Conservation (phyloP, 1,140 invertebrate species). For the Lasioglossum albipes region DNA sequence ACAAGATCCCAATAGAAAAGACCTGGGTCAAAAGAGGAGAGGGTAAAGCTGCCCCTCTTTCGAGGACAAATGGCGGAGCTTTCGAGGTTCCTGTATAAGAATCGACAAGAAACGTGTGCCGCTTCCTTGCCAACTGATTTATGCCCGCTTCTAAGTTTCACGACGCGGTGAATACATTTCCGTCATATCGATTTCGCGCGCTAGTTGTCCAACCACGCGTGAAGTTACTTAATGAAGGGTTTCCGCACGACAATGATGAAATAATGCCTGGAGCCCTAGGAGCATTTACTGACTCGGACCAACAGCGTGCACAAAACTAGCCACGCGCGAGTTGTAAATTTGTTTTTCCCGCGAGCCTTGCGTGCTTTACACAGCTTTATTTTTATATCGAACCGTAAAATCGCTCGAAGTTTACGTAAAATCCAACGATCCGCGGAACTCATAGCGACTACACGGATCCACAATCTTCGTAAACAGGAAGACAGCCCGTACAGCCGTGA, state of each 20-base stretch:
- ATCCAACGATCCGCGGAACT: background rate
- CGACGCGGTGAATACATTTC: constrained; percentile 33
- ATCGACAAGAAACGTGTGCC: constrained; percentile 44
- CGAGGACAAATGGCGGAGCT: constrained; percentile 43
- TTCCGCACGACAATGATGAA: background rate
- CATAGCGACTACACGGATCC: background rate
- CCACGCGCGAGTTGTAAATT: background rate
- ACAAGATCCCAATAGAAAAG: too few species aligned
- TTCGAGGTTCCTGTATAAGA: constrained; percentile 42
- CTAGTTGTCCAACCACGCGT: background rate
- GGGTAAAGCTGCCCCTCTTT: constrained; percentile 5
- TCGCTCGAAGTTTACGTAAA: background rate
- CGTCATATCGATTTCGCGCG: constrained; percentile 46
- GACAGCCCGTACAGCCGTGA: background rate
- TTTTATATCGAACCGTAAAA: constrained; percentile 29
- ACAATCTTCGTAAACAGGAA: background rate
- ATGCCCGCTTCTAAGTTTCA: constrained; percentile 39
- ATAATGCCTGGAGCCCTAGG: too few species aligned
- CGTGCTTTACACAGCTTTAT: background rate
- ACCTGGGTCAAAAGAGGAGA: background rate
- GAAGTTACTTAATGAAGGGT: background rate
- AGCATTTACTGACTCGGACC: background rate
- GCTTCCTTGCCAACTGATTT: constrained; percentile 48
- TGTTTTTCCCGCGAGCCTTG: background rate
- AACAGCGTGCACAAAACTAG: background rate